Conservation (phyloP, 2,113 vertebrate genomes). For the Hyperopisus bebe region DNA sequence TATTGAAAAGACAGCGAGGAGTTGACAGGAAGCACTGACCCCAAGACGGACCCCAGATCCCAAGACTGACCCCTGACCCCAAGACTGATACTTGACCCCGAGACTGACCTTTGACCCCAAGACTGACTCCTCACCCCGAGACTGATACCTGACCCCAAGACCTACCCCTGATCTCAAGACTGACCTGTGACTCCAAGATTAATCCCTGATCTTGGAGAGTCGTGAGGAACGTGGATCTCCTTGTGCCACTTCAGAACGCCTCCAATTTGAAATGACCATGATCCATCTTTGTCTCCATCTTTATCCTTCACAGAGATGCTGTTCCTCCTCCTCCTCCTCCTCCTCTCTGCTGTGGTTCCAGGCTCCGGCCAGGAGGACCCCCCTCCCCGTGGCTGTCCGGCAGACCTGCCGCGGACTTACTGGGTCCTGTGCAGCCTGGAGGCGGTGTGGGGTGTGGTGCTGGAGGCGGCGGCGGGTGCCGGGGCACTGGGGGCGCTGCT, state of each 20-base stretch:
- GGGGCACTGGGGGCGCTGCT: slow-evolving; percentile 76
- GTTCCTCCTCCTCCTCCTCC: slow-evolving; percentile 71
- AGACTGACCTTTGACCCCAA: background rate
- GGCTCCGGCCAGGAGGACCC: slow-evolving; percentile 69
- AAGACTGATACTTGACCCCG: no score
- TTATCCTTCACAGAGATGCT: slow-evolving; percentile 53
- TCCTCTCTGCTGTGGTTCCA: slow-evolving; percentile 67
- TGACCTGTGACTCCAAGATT: background rate
- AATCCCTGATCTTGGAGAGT: background rate
- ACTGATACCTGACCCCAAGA: background rate
- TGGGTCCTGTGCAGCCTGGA: slow-evolving; percentile 90
- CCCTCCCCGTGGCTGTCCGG: slow-evolving; percentile 76
- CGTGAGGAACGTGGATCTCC: background rate
- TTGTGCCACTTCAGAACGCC: background rate
- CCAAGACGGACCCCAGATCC: background rate
- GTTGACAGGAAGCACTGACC: background rate
- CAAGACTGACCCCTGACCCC: no score
- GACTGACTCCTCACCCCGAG: no score
- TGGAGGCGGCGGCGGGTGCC: slow-evolving; percentile 83
- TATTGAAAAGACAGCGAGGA: background rate
- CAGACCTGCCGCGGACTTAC: slow-evolving; percentile 76
- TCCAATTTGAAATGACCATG: background rate
- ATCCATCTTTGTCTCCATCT: background rate
- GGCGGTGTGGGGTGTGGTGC: slow-evolving; percentile 86
- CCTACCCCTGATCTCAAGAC: background rate